Conservation (phyloP, 2,113 vertebrate genomes). For the Bujurquina vittata region DNA sequence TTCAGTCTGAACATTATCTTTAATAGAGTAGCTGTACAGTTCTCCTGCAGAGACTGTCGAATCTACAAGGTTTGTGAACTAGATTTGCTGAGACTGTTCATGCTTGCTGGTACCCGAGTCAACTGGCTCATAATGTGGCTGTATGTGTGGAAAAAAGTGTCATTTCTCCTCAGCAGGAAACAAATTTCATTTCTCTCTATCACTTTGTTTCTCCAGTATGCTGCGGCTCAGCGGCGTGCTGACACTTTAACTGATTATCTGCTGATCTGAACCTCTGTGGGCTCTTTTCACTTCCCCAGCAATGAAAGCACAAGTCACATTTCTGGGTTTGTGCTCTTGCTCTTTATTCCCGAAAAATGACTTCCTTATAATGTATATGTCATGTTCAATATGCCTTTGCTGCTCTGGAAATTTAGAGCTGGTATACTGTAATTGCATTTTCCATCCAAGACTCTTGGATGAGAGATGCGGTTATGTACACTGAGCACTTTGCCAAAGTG, state of each 20-base stretch:
- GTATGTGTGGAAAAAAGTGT: slow-evolving; percentile 24
- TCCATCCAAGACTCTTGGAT: background rate
- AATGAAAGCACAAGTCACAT: background rate
- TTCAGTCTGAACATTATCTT: slow-evolving; percentile 1
- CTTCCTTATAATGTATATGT: background rate
- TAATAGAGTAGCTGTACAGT: background rate
- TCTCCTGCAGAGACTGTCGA: slow-evolving; percentile 11
- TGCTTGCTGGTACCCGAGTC: background rate
- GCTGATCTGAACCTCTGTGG: slow-evolving; percentile 26
- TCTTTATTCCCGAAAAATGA: slow-evolving; percentile 21
- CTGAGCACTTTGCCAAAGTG: background rate
- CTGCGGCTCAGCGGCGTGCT: background rate
- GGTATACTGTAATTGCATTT: slow-evolving; percentile 20
- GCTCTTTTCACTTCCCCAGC: slow-evolving; percentile 21
- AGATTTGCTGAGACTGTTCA: background rate
- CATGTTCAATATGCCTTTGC: slow-evolving; percentile 16
- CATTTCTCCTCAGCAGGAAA: slow-evolving; percentile 10
- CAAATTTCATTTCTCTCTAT: slow-evolving; percentile 30
- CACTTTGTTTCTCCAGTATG: slow-evolving; percentile 17
- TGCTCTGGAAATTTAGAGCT: slow-evolving; percentile 23
- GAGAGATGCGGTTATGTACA: background rate
- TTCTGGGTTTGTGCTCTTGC: background rate
- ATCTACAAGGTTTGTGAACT: slow-evolving; percentile 4
- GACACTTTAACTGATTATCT: slow-evolving; percentile 47
- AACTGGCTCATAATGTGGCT: slow-evolving; percentile 20